Conservation (phyloP, 1,140 invertebrate species). For the Eueides isabella region DNA sequence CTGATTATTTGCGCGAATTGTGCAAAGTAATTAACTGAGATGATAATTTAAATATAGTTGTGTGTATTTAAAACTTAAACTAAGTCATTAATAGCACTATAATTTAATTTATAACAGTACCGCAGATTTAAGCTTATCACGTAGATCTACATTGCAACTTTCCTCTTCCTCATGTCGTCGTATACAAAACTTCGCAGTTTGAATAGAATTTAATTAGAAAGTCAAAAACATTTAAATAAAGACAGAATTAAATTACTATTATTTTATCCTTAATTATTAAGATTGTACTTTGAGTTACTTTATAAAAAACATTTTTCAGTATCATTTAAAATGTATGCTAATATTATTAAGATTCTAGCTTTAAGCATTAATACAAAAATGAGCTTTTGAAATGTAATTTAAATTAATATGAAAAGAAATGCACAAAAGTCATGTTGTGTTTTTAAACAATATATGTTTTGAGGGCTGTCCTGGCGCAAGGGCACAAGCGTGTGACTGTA, state of each 20-base stretch:
- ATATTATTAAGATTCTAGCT: too few relatives aligned
- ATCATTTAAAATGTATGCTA: too few relatives aligned
- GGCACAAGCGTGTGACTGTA: too few relatives aligned
- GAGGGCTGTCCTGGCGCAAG: too few relatives aligned
- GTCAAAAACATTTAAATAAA: not conserved
- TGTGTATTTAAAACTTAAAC: not conserved
- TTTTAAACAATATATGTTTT: too few relatives aligned
- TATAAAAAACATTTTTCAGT: too few relatives aligned
- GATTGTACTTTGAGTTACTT: not conserved
- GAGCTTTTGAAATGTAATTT: too few relatives aligned
- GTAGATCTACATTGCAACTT: not conserved
- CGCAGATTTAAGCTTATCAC: not conserved
- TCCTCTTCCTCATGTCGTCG: constrained; percentile 1
- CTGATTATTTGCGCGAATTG: not conserved
- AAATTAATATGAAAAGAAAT: too few relatives aligned
- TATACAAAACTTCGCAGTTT: not conserved
- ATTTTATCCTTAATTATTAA: not conserved
- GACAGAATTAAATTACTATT: not conserved
- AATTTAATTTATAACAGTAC: constrained; percentile 13
- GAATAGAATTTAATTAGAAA: not conserved
- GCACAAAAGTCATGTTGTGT: too few relatives aligned
- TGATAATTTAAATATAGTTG: not conserved
- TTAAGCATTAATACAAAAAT: too few relatives aligned
- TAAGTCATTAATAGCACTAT: not conserved
- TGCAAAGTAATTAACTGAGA: not conserved